phyloP scores from a whole-genome alignment of 2,797 vertebrate genomes.

The Microtus agrestis region DNA sequence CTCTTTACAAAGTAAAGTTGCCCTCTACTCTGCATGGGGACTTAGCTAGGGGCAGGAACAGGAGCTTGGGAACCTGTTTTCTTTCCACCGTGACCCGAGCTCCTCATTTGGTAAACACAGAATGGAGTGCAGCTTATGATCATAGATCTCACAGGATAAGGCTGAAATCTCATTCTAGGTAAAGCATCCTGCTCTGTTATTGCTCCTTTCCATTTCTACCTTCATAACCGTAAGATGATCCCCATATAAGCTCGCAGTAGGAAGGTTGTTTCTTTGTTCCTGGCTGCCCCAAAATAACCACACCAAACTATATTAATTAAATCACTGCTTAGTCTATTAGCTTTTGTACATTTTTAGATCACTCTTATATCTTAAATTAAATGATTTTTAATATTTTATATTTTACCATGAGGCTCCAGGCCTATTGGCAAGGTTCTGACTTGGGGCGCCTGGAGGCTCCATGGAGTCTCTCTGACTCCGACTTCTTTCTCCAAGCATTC shows the following conservation, averaged over 20 bases:
- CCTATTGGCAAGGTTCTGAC: too few relatives aligned
- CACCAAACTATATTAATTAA: too few relatives aligned
- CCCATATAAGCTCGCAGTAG: neutral
- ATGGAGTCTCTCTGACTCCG: too few relatives aligned
- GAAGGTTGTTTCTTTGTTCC: too few relatives aligned
- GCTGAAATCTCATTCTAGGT: neutral
- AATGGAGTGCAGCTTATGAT: neutral
- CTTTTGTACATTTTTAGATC: too few relatives aligned
- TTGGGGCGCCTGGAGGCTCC: too few relatives aligned
- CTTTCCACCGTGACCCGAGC: neutral
- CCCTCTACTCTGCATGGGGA: neutral
- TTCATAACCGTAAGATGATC: neutral
- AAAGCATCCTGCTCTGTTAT: neutral
- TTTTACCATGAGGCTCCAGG: too few relatives aligned
- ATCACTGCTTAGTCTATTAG: too few relatives aligned
- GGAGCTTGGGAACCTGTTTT: neutral
- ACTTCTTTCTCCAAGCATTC: too few relatives aligned
- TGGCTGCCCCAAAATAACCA: too few relatives aligned
- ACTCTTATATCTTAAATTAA: too few relatives aligned
- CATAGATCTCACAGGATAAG: neutral
- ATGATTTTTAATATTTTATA: too few relatives aligned
- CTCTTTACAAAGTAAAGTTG: neutral
- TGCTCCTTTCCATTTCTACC: neutral
- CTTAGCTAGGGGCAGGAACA: neutral
- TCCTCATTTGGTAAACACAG: neutral